phyloP scores from a whole-genome alignment of 2,113 vertebrate genomes.

The Saguinus midas region DNA sequence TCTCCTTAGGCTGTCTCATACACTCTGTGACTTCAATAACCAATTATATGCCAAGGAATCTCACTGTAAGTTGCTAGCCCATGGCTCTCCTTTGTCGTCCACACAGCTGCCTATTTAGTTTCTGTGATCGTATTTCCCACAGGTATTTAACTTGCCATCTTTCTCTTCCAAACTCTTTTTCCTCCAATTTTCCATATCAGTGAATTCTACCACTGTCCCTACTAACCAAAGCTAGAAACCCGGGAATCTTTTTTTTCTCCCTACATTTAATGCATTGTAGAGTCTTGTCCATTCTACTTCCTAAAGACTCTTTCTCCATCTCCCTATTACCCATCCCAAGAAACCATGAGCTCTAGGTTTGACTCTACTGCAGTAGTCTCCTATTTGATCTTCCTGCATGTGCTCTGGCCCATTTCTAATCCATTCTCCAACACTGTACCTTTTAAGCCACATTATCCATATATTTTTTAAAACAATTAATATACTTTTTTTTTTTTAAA shows the following conservation, averaged over 20 bases:
- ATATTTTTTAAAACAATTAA: neutral
- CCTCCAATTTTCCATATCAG: neutral
- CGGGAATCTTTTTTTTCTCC: neutral
- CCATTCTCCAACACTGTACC: neutral
- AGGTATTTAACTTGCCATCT: neutral
- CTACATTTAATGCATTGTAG: neutral
- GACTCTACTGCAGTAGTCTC: neutral
- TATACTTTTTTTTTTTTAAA: neutral
- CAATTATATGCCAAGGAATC: neutral
- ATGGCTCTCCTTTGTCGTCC: neutral
- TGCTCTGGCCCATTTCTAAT: neutral
- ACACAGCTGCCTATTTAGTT: neutral
- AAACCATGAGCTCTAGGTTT: neutral
- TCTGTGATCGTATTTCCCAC: neutral
- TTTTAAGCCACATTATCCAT: neutral
- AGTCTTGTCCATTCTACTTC: neutral
- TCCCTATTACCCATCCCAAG: neutral
- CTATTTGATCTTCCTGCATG: neutral
- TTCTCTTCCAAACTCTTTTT: neutral
- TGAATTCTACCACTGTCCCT: neutral
- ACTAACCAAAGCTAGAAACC: neutral
- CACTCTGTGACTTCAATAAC: neutral
- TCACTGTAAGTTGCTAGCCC: neutral
- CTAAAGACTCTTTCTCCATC: neutral
- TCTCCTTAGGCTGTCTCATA: neutral